Conservation (phyloP, 2,888 invertebrate genomes). For the Malthinus flaveolus region DNA sequence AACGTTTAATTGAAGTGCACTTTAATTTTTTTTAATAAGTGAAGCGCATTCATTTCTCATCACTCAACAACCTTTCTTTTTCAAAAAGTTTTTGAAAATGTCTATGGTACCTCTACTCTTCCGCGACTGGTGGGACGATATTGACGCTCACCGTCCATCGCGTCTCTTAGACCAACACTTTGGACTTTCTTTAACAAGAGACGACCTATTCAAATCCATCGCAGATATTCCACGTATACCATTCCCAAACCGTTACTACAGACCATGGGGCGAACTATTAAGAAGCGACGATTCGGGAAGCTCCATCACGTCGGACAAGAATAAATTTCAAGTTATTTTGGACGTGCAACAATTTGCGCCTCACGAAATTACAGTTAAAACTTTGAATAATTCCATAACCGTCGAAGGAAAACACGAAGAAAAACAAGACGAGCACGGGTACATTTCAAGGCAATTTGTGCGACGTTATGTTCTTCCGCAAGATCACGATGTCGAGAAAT, state of each 20-base stretch:
- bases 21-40: no score
- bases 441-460: conserved; percentile 74
- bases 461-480: conserved; percentile 76
- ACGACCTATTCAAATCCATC: conserved; percentile 65
- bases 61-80: no score
- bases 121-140: conserved; percentile 88
- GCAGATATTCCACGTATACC: conserved; percentile 51
- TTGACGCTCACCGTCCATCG: conserved; percentile 67
- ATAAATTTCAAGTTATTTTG: conserved; percentile 76
- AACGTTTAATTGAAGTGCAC: no score
- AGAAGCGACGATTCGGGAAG: conserved; percentile 76
- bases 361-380: conserved; percentile 76
- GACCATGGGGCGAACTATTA: conserved; percentile 71
- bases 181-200: conserved; percentile 73
- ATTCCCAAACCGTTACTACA: conserved; percentile 60
- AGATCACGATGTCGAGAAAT: conserved; percentile 72
- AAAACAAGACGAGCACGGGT: conserved; percentile 82
- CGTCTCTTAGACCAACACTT: conserved; percentile 82
- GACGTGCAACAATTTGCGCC: conserved; percentile 81
- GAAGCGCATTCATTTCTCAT: no score
- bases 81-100: conserved; percentile 60
- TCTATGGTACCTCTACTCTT: conserved; percentile 82
- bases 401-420: conserved; percentile 84
- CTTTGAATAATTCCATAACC: conserved; percentile 67
- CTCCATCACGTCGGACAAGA: conserved; percentile 74